Evolutionary conservation across 2,888 invertebrate species (phyloP).

Genomic region (Cataglyphis livida): DNA sequence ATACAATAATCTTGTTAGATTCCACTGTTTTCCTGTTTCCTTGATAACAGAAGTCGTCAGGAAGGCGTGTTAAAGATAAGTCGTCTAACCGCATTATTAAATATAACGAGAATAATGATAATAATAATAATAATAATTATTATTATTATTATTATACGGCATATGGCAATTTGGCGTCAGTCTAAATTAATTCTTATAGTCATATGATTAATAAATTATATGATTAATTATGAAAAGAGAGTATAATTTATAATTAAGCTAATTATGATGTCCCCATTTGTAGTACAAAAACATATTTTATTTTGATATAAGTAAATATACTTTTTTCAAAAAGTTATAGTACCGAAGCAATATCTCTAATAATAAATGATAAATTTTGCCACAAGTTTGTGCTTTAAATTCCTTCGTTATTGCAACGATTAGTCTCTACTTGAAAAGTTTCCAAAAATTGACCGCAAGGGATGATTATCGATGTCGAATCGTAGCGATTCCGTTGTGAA

Average conservation of each 20-base stretch:
- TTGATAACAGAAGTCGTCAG: constrained; percentile 27
- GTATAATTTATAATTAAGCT: not conserved
- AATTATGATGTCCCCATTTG: not conserved
- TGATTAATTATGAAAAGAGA: constrained; percentile 1
- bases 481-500: not conserved
- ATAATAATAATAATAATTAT: no score
- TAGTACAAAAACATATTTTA: not conserved
- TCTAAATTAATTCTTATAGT: not conserved
- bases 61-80: constrained; percentile 33
- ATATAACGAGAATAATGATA: constrained; percentile 18
- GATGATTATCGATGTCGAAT: constrained; percentile 20
- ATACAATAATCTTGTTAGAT: not conserved
- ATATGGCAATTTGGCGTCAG: not conserved
- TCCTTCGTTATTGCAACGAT: constrained; percentile 7
- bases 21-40: constrained; percentile 2
- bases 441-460: constrained; percentile 34
- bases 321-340: not conserved
- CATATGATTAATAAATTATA: not conserved
- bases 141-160: not conserved
- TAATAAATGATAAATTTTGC: not conserved
- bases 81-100: constrained; percentile 20
- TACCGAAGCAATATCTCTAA: not conserved
- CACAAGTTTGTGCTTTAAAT: not conserved
- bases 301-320: not conserved
- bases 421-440: constrained; percentile 10